Evolutionary conservation across 2,888 invertebrate species (phyloP).

Genomic region (Ophonus ardosiacus): DNA sequence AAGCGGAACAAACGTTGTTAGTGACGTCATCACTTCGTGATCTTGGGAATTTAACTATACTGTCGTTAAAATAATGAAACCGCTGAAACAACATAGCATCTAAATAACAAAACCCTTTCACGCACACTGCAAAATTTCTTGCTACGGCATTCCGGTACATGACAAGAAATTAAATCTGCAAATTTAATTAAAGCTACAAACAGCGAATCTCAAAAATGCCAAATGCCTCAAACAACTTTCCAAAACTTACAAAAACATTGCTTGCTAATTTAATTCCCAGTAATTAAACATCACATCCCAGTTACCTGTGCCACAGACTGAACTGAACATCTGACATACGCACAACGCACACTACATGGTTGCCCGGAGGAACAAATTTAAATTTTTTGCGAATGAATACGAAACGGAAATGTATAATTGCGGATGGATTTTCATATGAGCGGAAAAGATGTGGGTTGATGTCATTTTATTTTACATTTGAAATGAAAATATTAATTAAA

Average conservation of each 20-base stretch:
- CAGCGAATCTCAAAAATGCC: conserved; percentile 16
- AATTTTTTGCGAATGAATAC: not conserved
- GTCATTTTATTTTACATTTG: not conserved
- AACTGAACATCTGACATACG: conserved; percentile 6
- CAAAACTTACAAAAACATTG: conserved; percentile 34
- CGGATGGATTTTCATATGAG: not conserved
- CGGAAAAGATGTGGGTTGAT: not conserved
- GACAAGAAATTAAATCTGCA: conserved; percentile 27
- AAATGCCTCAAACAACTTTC: conserved; percentile 20
- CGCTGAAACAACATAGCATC: no score
- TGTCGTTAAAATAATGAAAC: no score
- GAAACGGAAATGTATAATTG: not conserved
- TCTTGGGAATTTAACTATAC: no score
- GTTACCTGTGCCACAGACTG: conserved; percentile 19
- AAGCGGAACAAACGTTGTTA: no score
- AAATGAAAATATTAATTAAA: not conserved
- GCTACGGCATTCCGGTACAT: not conserved
- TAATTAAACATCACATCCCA: conserved; percentile 40
- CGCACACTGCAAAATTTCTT: not conserved
- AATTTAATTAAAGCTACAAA: conserved; percentile 24
- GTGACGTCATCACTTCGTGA: no score
- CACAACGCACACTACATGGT: not conserved
- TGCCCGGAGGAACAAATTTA: not conserved
- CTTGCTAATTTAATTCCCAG: not conserved
- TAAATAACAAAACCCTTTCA: no score